Evolutionary conservation across 2,888 invertebrate species (phyloP), one percentile per base, ranked within the genome.

Genomic region (Phlogophora meticulosa): DNA sequence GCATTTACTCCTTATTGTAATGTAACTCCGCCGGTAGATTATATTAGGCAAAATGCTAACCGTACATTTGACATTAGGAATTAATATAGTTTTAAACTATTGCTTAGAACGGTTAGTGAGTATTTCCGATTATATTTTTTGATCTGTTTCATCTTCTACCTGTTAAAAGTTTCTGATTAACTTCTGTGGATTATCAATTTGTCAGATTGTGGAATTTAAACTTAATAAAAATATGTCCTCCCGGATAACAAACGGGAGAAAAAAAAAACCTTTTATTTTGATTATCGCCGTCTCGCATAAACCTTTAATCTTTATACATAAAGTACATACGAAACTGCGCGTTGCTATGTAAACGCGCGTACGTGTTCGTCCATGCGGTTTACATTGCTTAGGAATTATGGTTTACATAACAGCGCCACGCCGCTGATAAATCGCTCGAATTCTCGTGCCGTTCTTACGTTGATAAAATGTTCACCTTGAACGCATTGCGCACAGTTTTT

Each of bases 181-280:
- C 91, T 91, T 91, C 91, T 93, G 92, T 94, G 94, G 90, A 93
- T 90, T 91, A 91, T 91, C 89, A 83, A 91, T 90, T 91, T 92
- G 90, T 92, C 92, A 91, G 90, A 92, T 93, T 93, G 92, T 94
- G 93, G 88, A 94, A 93, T 94, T 95, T 94, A 87, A 92, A 92
- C 92, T 91, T 91, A 94, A 94, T 93, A 93, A 94, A 82, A 94
- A 88, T 88, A 91, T 91, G 88, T 91, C 88, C 84, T 90, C 89
- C 91, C 88, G 88, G 85, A 84, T 82, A 83, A 85, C 69, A 85
- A 86, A 87, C 89, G 91, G 91, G 90, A 88, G 82, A 87, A 86
- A 86, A 87, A 81, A 79, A 71, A 51, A 74, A 55, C 5, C 74
- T 73, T 83, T 89, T 87, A 85, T 90, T 91, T 89, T 15, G 79